Percentiles rank a stretch among this genome's conserved stretches.
Conservation (phyloP, 2,888 invertebrate genomes). For the Incurvaria masculella region DNA sequence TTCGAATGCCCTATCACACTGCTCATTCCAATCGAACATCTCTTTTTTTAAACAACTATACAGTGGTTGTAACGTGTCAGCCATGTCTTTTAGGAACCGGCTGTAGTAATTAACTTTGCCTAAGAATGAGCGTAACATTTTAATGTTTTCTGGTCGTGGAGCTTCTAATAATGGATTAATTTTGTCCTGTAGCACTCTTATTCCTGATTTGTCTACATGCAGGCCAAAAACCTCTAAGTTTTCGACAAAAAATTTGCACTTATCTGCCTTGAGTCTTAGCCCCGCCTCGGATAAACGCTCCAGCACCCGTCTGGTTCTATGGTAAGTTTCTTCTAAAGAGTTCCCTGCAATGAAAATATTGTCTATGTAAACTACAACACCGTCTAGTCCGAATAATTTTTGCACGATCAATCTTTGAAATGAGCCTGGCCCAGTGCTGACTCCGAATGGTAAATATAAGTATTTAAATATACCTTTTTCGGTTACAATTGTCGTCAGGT, state of each 20-base stretch:
- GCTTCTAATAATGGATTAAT: neutral
- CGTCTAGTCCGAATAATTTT: neutral
- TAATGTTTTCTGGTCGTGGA: neutral
- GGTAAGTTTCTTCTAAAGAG: neutral
- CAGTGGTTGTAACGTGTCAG: neutral
- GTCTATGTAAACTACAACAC: neutral
- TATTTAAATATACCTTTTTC: neutral
- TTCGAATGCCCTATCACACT: neutral
- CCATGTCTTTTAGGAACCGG: neutral
- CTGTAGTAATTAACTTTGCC: slow-evolving; percentile 1
- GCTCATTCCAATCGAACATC: slow-evolving; percentile 1
- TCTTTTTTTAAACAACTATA: slow-evolving; percentile 1
- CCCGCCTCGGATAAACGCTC: neutral
- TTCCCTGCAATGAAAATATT: neutral
- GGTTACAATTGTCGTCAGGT: neutral
- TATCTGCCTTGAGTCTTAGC: neutral
- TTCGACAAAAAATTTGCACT: neutral
- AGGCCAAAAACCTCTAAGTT: neutral
- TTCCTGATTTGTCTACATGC: neutral
- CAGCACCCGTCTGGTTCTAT: neutral
- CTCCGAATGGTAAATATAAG: neutral
- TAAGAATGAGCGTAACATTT: neutral
- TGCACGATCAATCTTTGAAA: neutral
- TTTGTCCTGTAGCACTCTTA: neutral
- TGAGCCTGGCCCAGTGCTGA: neutral